Evolutionary conservation across 2,797 vertebrate species (phyloP).

Genomic region (Helicolenus hilgendorfi): DNA sequence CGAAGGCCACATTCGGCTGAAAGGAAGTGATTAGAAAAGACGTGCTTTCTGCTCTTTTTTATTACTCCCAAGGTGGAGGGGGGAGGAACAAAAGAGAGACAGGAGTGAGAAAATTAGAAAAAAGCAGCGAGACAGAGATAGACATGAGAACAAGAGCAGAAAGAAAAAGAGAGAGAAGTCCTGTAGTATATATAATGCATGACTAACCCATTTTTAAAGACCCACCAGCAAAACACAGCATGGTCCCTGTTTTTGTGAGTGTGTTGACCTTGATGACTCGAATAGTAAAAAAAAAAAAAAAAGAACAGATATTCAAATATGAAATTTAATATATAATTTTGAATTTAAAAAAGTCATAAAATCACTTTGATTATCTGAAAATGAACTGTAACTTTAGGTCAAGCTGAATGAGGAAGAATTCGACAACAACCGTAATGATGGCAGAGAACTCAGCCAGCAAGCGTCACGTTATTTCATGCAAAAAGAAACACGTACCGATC

Average conservation of each 20-base stretch:
- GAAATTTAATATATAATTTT: too few species aligned
- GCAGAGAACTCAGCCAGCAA: too few species aligned
- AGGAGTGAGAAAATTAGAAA: constrained; percentile 13
- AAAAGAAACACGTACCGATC: too few species aligned
- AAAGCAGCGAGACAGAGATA: neutral
- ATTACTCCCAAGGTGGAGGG: neutral
- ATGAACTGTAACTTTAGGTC: too few species aligned
- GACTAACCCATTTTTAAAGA: constrained; percentile 76
- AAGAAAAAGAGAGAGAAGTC: constrained; percentile 32
- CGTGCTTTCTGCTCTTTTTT: neutral
- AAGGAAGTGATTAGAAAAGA: constrained; percentile 12
- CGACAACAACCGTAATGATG: too few species aligned
- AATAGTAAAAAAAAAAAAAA: too few species aligned
- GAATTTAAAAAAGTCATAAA: too few species aligned
- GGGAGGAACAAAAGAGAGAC: neutral
- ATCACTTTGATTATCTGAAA: too few species aligned
- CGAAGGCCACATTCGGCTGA: neutral
- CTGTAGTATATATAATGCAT: constrained; percentile 81
- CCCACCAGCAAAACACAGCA: constrained; percentile 42
- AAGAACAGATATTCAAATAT: neutral
- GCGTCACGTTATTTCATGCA: too few species aligned
- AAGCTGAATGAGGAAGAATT: too few species aligned
- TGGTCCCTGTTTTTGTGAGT: neutral
- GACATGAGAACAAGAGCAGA: neutral
- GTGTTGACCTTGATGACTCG: neutral